These are phyloP conservation scores for Acropora tenuis DNA, from an alignment of 64 coral and sea anemone species.

Conservation along the genomic window DNA sequence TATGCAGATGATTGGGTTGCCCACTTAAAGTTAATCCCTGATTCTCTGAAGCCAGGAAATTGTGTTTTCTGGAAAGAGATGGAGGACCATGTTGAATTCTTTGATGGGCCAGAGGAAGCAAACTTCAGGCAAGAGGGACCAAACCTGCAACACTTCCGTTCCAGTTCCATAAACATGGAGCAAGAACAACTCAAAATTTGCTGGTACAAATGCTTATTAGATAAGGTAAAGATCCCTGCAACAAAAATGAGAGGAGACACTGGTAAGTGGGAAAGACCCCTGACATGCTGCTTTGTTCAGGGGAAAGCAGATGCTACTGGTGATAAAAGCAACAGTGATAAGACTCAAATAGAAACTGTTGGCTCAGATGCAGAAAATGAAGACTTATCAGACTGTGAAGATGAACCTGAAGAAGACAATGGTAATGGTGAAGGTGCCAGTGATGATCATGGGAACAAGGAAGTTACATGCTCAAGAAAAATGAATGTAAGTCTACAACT, in stretches of 20 bases:
- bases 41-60: slow-evolving; percentile 57
- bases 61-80: slow-evolving; percentile 63
- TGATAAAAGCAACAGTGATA: not conserved
- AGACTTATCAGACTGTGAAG: not conserved
- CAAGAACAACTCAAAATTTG: slow-evolving; percentile 6
- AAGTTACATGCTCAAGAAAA: not conserved
- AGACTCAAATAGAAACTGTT: not conserved
- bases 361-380: not conserved
- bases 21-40: slow-evolving; percentile 62
- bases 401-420: not conserved
- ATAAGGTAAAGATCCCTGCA: not conserved
- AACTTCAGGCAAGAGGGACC: slow-evolving; percentile 12
- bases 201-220: not conserved
- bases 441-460: not conserved
- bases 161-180: not conserved
- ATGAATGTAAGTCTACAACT: not conserved
- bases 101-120: not conserved
- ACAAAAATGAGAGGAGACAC: slow-evolving; percentile 8
- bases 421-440: not conserved
- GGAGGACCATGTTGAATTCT: slow-evolving; percentile 17
- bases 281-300: not conserved
- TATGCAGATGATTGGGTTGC: slow-evolving; percentile 49
- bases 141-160: slow-evolving; percentile 7
- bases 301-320: not conserved
- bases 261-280: slow-evolving; percentile 25